These are phyloP conservation scores for Pocillopora meandrina DNA, from an alignment of 92 coral and sea anemone genomes.

Conservation along the genomic window DNA sequence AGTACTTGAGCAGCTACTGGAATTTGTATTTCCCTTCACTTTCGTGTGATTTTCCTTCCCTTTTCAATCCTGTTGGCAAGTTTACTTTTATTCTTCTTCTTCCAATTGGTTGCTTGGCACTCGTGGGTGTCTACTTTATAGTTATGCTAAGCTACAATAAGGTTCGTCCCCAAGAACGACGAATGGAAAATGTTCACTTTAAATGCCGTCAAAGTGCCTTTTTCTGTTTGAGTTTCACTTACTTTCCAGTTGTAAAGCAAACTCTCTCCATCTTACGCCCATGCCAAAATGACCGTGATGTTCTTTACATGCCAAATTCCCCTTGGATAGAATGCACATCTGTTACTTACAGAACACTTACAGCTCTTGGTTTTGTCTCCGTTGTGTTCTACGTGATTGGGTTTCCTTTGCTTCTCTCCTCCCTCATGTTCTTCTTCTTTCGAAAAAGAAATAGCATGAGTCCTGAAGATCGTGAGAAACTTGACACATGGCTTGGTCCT, in stretches of 20 bases:
- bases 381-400: constrained; percentile 58
- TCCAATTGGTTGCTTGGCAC: constrained; percentile 45
- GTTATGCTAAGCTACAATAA: constrained; percentile 20
- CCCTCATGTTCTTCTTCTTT: constrained; percentile 26
- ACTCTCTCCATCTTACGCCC: constrained; percentile 61
- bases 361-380: constrained; percentile 48
- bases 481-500: constrained; percentile 68
- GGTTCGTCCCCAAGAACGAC: constrained; percentile 16
- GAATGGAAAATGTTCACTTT: constrained; percentile 34
- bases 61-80: constrained; percentile 61
- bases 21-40: constrained; percentile 38
- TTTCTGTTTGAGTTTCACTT: constrained; percentile 49
- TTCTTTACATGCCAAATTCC: constrained; percentile 47
- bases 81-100: constrained; percentile 55
- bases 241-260: constrained; percentile 3
- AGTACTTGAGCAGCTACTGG: constrained; percentile 37
- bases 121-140: constrained; percentile 34
- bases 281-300: constrained; percentile 45
- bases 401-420: constrained; percentile 44
- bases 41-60: constrained; percentile 40
- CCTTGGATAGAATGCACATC: constrained; percentile 77
- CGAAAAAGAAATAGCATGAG: constrained; percentile 33
- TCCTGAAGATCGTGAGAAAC: constrained; percentile 28
- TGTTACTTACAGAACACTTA: constrained; percentile 28
- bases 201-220: constrained; percentile 59